phyloP scores from a whole-genome alignment of 2,888 invertebrate species.

The Tetanocera ferruginea region DNA sequence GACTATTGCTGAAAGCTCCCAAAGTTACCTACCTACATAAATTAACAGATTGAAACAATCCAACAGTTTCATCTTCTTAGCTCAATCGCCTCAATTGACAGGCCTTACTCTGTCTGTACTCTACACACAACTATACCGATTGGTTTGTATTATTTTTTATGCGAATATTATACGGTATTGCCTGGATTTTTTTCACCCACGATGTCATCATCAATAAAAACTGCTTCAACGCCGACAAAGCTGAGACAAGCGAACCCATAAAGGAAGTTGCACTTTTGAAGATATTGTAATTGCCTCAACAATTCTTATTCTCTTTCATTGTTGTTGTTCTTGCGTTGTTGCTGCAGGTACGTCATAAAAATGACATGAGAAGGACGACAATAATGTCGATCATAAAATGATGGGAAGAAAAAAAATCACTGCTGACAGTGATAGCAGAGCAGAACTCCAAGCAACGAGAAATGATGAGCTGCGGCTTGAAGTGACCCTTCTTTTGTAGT shows the following conservation, averaged over 20 bases:
- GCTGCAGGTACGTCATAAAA: constrained; percentile 38
- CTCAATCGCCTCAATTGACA: too few relatives aligned
- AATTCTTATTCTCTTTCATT: constrained; percentile 48
- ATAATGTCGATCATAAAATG: constrained; percentile 65
- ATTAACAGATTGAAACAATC: too few relatives aligned
- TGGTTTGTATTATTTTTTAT: constrained; percentile 26
- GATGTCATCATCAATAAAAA: constrained; percentile 20
- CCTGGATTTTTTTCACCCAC: constrained; percentile 35
- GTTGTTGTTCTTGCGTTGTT: constrained; percentile 42
- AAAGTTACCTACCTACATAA: too few relatives aligned
- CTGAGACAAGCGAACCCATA: constrained; percentile 17
- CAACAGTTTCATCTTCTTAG: too few relatives aligned
- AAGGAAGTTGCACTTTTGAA: constrained; percentile 34
- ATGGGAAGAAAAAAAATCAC: constrained; percentile 54
- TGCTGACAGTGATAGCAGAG: neutral
- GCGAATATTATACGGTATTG: constrained; percentile 33
- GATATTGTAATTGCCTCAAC: constrained; percentile 36
- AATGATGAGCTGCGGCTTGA: constrained; percentile 1
- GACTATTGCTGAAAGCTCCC: too few relatives aligned
- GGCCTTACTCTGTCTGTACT: too few relatives aligned
- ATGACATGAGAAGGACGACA: constrained; percentile 55
- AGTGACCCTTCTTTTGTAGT: neutral
- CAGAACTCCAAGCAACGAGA: too few relatives aligned
- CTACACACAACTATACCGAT: neutral
- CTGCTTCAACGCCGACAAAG: constrained; percentile 32